Evolutionary conservation across 2,113 vertebrate genomes (phyloP), one percentile per base, ranked within the genome.

Genomic region (Neotoma lepida): DNA sequence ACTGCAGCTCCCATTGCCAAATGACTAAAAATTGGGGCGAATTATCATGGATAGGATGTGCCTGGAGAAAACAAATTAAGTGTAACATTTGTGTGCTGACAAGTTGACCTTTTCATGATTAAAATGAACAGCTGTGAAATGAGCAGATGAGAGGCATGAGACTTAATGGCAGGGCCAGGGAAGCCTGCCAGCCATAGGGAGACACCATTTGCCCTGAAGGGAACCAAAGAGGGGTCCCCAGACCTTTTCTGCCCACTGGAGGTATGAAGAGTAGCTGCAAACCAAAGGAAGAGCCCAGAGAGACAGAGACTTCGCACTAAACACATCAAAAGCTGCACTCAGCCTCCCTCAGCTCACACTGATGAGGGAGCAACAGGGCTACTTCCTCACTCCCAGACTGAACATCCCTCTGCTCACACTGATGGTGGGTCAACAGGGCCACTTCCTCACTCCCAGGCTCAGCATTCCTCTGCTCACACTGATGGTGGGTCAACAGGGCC

Each of bases 91-190:
- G 95, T 70, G 64, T 61, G 0, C 74, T 91, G 96, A 96, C 97
- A 95, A 73, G 97, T 68, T 94, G 96, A 97, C 96, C 97, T 97
- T 96, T 97, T 70, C 54, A 4, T 91, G 96, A 97, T 97, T 82
- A 96, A 95, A 90, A 96, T 17, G 84, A 91, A 88, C 1, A 66
- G 90, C 91, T 78, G 74, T 0, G 0, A 76, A 88, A 89, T 6
- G 82, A 95, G 91, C 85, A 30, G 76, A 92, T 91, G 94, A 91
- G 91, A 93, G 94, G 88, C 30, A 39, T 64, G 61, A 41, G 9
- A 26, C 44, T 35, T 68, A 88, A 76, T 44, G 71, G 46, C 80
- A 2, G 39, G 28, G 10, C 35, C n/a, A 4, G 1, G 0, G 5
- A 58, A 64, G 78, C 73, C 82, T 3, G 73, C 58, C 35, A 39